phyloP scores from a whole-genome alignment of 2,888 invertebrate species.

The Nemotelus pantherinus region DNA sequence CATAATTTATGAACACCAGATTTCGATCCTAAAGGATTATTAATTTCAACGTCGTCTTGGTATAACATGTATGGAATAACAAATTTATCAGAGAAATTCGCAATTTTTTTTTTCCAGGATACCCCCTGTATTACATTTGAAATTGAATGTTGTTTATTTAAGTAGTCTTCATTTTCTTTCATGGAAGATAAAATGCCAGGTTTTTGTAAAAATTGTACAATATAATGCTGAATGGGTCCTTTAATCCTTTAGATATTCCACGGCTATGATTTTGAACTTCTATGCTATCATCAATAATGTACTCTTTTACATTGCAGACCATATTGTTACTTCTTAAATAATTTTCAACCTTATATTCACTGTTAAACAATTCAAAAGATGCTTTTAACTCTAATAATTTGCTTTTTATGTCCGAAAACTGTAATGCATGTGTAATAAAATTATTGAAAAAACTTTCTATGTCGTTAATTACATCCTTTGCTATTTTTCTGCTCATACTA shows the following conservation, averaged over 20 bases:
- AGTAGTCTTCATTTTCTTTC: not conserved
- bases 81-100: constrained; percentile 17
- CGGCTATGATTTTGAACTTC: too few species aligned
- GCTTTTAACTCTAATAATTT: too few species aligned
- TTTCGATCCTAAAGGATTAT: constrained; percentile 45
- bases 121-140: constrained; percentile 43
- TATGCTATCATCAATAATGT: too few species aligned
- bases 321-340: too few species aligned
- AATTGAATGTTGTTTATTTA: constrained; percentile 2
- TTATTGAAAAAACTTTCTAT: too few species aligned
- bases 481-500: too few species aligned
- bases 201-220: constrained; percentile 34
- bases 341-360: too few species aligned
- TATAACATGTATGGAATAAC: constrained; percentile 43
- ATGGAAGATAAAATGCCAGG: constrained; percentile 39
- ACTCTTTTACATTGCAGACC: too few species aligned
- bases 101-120: constrained; percentile 36
- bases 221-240: constrained; percentile 38
- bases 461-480: too few species aligned
- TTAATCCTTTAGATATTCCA: constrained; percentile 6
- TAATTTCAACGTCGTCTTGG: constrained; percentile 45
- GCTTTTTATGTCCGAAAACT: too few species aligned
- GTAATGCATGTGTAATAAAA: too few species aligned
- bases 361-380: too few species aligned
- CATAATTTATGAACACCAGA: constrained; percentile 42